Conservation (phyloP, 2,113 vertebrate genomes). For the Leptosomus discolor region DNA sequence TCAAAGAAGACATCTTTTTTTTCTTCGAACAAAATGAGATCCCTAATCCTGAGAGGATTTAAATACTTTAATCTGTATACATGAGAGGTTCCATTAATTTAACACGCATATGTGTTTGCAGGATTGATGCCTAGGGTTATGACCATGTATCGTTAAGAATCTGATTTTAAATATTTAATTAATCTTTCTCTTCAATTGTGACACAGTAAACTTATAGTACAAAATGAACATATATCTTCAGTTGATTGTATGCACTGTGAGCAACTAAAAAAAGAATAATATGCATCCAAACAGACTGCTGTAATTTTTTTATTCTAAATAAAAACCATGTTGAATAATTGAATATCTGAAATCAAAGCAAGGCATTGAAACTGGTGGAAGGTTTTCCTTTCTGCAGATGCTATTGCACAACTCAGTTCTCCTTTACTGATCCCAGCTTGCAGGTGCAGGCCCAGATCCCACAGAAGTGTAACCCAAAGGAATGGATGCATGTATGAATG, state of each 20-base stretch:
- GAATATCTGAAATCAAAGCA: background rate
- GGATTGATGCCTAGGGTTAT: background rate
- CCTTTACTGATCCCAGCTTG: background rate
- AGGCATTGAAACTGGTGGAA: background rate
- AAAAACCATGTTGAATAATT: background rate
- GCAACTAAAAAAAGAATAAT: background rate
- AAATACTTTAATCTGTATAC: background rate
- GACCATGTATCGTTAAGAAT: background rate
- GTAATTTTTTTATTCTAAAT: background rate
- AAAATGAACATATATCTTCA: background rate
- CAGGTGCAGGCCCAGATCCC: background rate
- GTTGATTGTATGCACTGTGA: background rate
- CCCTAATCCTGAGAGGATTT: background rate
- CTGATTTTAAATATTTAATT: constrained; percentile 7
- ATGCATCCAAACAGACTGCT: background rate
- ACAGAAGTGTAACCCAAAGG: background rate
- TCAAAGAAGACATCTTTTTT: background rate
- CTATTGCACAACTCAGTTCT: background rate
- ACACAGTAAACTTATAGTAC: background rate
- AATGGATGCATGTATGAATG: background rate
- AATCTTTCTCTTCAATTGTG: background rate
- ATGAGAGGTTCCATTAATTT: background rate
- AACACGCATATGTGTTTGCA: background rate
- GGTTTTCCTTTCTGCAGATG: background rate
- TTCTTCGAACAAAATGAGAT: background rate